Base-by-base conservation (phyloP, 2,888 invertebrate genomes). In the Stenodera caucasica region DNA sequence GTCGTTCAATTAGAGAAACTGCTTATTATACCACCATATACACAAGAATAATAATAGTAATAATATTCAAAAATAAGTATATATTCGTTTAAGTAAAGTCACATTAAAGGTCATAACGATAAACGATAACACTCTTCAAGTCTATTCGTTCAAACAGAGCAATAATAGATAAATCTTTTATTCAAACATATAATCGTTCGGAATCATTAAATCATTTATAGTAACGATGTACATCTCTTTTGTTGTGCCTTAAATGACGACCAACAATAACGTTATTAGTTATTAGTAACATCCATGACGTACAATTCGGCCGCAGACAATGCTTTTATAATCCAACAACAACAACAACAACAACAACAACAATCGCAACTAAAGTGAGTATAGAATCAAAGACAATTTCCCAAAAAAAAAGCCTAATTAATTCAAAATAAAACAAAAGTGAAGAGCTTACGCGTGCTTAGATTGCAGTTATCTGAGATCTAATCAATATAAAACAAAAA, bases 21-120 rank as follows among this genome's bases (percentile, higher is more conserved):
- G 1, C 18, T 8, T 18, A 40, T 7, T 40, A 15, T 40, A 40
- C 8, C 8, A 32, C 26, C 26, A 32, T 11, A n/a, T 15, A 37
- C 37, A 37, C 54, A 53, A 18, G 12, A 18, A 54, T 11, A 37
- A 33, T 12, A 37, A 37, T 54, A 54, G 5, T 21, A 30, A 29
- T 29, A 40, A 40, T 40, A 18, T 18, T 37, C 15, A 40, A 21
- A 21, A 40, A 18, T 12, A 40, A 21, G 21, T 9, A 21, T 40
- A 40, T 40, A 18, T 40, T 40, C 18, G 40, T 40, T 40, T 40
- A 60, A 52, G 35, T 37, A 12, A 53, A 61, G 62, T 58, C 57
- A 57, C 65, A 61, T 53, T 59, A 64, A 59, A 65, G 67, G 67
- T 67, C 67, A 62, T 60, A 18, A 62, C 61, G 65, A 67, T 67